Evolutionary conservation across 2,797 vertebrate genomes (phyloP).

Genomic region (Sciurus carolinensis): DNA sequence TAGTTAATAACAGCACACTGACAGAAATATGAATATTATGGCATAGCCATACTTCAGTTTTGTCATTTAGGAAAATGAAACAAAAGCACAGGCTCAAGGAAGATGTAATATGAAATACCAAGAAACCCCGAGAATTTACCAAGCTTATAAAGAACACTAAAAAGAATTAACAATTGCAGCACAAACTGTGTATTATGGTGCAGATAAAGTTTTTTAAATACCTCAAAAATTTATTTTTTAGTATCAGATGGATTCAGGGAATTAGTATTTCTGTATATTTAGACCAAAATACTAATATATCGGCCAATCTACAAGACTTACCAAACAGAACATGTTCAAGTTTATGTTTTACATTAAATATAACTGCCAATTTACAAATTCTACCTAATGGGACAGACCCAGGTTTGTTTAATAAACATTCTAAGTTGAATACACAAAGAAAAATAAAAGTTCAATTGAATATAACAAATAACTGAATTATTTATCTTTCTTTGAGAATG

Average conservation of each 20-base stretch:
- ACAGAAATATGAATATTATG: constrained; percentile 43
- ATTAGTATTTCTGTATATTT: constrained; percentile 21
- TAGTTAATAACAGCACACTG: constrained; percentile 52
- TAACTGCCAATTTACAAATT: constrained; percentile 16
- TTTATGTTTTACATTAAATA: constrained; percentile 40
- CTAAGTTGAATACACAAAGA: background rate
- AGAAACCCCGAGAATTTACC: background rate
- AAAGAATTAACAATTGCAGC: constrained; percentile 27
- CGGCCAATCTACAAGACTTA: constrained; percentile 39
- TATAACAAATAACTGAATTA: background rate
- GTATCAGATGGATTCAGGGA: background rate
- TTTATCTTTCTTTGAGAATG: background rate
- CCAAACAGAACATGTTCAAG: background rate
- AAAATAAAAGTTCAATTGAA: background rate
- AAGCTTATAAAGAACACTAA: background rate
- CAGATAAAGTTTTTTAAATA: constrained; percentile 46
- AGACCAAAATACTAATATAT: background rate
- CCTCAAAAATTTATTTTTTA: background rate
- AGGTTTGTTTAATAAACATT: background rate
- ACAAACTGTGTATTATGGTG: background rate
- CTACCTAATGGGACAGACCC: background rate
- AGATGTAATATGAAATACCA: background rate
- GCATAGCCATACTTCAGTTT: constrained; percentile 24
- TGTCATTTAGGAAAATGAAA: constrained; percentile 43
- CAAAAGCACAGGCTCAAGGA: background rate